Evolutionary conservation across 2,797 vertebrate genomes (phyloP).

Genomic region (Carduelis carduelis): DNA sequence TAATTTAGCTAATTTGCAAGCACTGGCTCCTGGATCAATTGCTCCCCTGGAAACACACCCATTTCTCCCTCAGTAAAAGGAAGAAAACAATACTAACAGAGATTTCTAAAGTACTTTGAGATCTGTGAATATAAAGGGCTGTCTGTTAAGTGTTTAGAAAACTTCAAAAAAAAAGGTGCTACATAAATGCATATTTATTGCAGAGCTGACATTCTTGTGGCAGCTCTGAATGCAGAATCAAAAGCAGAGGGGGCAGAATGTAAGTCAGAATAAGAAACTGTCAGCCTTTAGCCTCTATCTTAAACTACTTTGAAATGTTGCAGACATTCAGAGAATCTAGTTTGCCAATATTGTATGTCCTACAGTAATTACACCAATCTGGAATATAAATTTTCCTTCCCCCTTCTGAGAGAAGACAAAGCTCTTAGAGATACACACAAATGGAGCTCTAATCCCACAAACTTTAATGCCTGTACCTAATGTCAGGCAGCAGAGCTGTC

Average conservation of each 20-base stretch:
- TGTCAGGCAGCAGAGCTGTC: background rate
- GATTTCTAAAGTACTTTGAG: constrained; percentile 14
- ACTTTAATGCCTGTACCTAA: background rate
- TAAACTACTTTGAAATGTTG: constrained; percentile 27
- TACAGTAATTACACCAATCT: constrained; percentile 27
- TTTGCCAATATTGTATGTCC: background rate
- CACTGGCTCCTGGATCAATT: background rate
- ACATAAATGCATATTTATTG: constrained; percentile 61
- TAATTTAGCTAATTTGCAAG: constrained; percentile 22
- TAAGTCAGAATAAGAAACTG: constrained; percentile 46
- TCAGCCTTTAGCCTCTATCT: constrained; percentile 39
- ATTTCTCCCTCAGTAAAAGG: background rate
- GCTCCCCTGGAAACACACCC: background rate
- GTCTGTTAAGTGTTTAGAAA: constrained; percentile 55
- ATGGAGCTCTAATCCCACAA: background rate
- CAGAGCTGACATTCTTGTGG: constrained; percentile 22
- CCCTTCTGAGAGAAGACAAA: background rate
- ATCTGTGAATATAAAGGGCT: constrained; percentile 39
- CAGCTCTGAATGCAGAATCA: constrained; percentile 52
- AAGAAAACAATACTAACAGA: constrained; percentile 13
- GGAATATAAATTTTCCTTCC: constrained; percentile 24
- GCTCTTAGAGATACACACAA: background rate
- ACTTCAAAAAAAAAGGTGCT: constrained; percentile 47
- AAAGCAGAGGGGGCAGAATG: constrained; percentile 37
- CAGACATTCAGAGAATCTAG: constrained; percentile 13